Percentiles rank a stretch among this genome's conserved stretches.
Conservation (phyloP, 2,797 vertebrate genomes). For the Phoeniculus purpureus region DNA sequence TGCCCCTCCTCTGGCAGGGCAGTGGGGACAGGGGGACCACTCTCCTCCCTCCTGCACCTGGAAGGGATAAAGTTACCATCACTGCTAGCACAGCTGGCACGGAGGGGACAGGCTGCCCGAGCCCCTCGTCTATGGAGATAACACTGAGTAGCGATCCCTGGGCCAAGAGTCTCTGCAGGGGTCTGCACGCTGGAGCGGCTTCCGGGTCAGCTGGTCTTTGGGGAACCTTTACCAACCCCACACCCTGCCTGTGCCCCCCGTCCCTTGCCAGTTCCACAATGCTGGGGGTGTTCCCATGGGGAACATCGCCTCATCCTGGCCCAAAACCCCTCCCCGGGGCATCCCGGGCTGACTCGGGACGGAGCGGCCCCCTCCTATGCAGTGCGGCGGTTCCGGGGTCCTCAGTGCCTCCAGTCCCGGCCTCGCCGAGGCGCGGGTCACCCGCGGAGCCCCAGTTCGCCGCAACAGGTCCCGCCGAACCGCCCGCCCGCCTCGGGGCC, state of each 20-base stretch:
- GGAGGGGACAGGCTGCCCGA: neutral
- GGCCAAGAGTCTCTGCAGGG: neutral
- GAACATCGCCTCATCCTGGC: accelerated
- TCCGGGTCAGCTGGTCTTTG: neutral
- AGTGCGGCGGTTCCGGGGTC: neutral
- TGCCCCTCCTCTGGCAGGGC: neutral
- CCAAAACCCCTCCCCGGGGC: neutral
- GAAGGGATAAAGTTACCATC: neutral
- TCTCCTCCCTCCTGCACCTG: neutral
- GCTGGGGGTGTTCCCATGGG: too few relatives aligned
- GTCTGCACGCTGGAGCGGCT: neutral
- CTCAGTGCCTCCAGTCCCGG: too few relatives aligned
- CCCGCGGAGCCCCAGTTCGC: neutral
- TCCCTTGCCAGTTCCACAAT: neutral
- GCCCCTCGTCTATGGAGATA: neutral
- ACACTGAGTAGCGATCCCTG: accelerated
- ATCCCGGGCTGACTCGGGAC: too few relatives aligned
- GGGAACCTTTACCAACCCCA: too few relatives aligned
- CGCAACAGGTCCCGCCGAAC: neutral
- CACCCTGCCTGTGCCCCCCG: too few relatives aligned
- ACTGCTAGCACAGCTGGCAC: accelerated
- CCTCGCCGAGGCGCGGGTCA: neutral
- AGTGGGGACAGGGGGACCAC: neutral
- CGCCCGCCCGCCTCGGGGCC: neutral
- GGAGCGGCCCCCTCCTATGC: accelerated